Base-by-base conservation (phyloP, 2,888 invertebrate genomes). In the Reticulitermes lucifugus region DNA sequence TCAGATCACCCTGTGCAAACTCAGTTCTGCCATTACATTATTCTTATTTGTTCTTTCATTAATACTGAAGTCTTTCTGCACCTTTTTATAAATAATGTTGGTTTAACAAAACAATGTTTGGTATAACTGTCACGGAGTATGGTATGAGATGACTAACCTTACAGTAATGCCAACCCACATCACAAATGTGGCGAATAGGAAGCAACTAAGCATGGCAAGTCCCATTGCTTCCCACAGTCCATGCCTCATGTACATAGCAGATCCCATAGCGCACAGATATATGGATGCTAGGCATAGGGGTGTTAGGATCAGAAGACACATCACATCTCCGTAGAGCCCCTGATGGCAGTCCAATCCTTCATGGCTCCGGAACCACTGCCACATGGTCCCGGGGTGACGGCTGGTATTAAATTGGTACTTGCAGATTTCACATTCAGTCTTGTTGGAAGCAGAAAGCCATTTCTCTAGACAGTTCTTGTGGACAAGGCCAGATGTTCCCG, bases 381-480 rank as follows among this genome's bases (percentile, higher is more conserved):
- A 88, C 41, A 92, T 88, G 3, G 92, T 90, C 87, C 91, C 91
- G 65, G 91, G 89, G 83, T 89, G 90, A 83, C 90, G 90, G 46
- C 90, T 88, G n/a, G 92, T 89, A 59, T 89, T 89, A 88, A 91
- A 93, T 70, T 89, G 88, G 88, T 91, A 92, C 87, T 91, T 90
- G 89, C 93, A 93, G 85, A 93, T 92, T 89, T 93, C 93, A 89
- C 93, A 93, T 51, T 89, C 89, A 82, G 92, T 91, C 25, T 91
- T 91, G 87, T 92, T 92, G 43, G 93, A 92, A 5, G 91, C 89
- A 35, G 92, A 91, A 6, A 93, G 91, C 93, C 93, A 93, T 86
- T 90, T 91, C 88, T 93, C 93, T 81, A 93, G 90, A 88, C 93
- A 93, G 71, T 91, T 91, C 29, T 91, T 88, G 88, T 93, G 93